Conservation (phyloP, 2,888 invertebrate species). For the Drosophila affinis region DNA sequence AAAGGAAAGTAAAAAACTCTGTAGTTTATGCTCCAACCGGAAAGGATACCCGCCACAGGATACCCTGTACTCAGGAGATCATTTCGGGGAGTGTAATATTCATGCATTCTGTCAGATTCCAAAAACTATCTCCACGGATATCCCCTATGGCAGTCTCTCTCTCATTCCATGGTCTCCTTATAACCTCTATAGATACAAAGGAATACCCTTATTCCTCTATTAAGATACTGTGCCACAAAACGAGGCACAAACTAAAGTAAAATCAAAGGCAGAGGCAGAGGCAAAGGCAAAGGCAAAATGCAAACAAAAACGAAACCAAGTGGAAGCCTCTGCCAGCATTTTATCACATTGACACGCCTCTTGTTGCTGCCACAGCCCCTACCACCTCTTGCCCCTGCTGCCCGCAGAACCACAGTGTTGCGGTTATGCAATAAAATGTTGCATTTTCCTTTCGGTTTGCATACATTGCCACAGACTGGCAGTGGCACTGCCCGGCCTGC, state of each 20-base stretch:
- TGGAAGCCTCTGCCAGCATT: slow-evolving; percentile 36
- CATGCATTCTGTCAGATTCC: neutral
- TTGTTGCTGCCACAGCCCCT: neutral
- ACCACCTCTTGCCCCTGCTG: neutral
- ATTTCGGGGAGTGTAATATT: neutral
- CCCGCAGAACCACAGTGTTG: slow-evolving; percentile 54
- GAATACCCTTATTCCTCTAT: neutral
- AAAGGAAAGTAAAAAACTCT: neutral
- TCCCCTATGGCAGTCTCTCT: neutral
- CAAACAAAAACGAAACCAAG: slow-evolving; percentile 9
- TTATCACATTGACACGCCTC: slow-evolving; percentile 40
- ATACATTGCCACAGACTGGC: neutral
- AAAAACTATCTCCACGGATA: too few relatives aligned
- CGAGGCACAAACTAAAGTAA: neutral
- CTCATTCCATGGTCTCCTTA: neutral
- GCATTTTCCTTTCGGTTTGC: slow-evolving; percentile 57
- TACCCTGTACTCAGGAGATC: neutral
- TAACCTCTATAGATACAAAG: neutral
- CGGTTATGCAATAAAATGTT: slow-evolving; percentile 66
- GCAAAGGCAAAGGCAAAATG: neutral
- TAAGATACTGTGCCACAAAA: neutral
- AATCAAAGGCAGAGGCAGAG: slow-evolving; percentile 9
- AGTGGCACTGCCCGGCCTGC: neutral
- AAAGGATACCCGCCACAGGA: neutral
- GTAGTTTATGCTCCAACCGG: neutral